Base-by-base conservation (phyloP, 2,797 vertebrate genomes). In the Gobionotothen gibberifrons region DNA sequence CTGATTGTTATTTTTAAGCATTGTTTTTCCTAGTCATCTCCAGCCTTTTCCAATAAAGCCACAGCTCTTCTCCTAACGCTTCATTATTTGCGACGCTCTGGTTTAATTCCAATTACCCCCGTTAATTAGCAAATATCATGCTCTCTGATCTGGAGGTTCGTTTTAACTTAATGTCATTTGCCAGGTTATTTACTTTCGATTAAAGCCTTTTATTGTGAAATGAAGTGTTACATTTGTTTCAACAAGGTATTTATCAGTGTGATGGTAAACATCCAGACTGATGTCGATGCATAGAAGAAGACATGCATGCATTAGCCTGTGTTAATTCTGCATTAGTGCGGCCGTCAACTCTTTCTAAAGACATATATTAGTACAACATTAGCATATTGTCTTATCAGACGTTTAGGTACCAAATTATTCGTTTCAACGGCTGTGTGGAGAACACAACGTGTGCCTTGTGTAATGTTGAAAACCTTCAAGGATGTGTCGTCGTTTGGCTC, bases 31-130 rank as follows among this genome's bases (percentile, higher is more conserved):
- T 36, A 0, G 57, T 66, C 39, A 15, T 8, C 61, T 40, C 22
- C 26, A 56, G 66, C 61, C 59, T 70, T 44, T 62, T 46, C 56
- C 22, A 2, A 36, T 22, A 22, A 55, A 26, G 44, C 56, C 62
- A 48, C 16, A 9, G 85, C 87, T 86, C 80, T 57, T 60, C 79
- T 58, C 66, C 57, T 65, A 54, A 74, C 9, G 73, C 85, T 85
- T 91, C 87, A 90, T 93, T 92, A 90, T 92, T 92, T 75, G 83
- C 78, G 88, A 87, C 74, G 85, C 86, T 79, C 77, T 72, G 87
- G 85, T 94, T 92, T 93, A 90, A 93, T 92, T 93, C 92, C 89
- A 94, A 93, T 94, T 94, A 94, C 6, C 84, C 75, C 82, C 55
- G 86, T 91, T 93, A 94, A 94, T 93, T 85, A 93, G 82, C 57